These are phyloP conservation scores for Eristalinus sepulchralis DNA, from an alignment of 2,888 invertebrate species.

Conservation along the genomic window DNA sequence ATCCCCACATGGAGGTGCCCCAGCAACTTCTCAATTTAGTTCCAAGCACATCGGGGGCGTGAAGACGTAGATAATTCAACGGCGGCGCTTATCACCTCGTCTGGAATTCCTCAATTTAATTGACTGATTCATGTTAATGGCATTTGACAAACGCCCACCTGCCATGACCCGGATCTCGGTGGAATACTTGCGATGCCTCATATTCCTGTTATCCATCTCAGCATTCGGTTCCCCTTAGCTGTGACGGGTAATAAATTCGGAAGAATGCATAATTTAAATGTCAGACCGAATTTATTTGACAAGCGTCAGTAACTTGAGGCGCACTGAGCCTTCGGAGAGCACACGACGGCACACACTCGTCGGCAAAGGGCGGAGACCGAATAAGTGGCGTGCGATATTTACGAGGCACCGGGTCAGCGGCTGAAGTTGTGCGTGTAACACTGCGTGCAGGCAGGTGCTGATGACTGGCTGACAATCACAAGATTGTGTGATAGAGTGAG, in stretches of 20 bases:
- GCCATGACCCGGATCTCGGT: no score
- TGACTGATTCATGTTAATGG: neutral
- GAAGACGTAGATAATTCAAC: neutral
- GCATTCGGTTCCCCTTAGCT: neutral
- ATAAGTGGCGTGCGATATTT: neutral
- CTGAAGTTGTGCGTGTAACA: neutral
- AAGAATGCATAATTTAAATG: conserved; percentile 8
- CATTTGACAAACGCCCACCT: neutral
- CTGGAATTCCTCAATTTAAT: neutral
- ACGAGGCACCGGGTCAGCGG: neutral
- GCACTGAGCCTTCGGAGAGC: neutral
- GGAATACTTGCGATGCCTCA: neutral
- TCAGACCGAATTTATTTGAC: conserved; percentile 27
- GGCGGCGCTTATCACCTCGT: neutral
- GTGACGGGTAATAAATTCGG: neutral
- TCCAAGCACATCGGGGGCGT: neutral
- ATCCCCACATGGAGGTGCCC: conserved; percentile 72
- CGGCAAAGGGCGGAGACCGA: neutral
- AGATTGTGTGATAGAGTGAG: neutral
- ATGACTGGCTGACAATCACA: neutral
- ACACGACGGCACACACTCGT: neutral
- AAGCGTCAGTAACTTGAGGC: neutral
- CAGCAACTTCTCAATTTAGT: neutral
- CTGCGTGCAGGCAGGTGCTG: neutral
- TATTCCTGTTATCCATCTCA: neutral